Conservation (phyloP, 1,140 invertebrate genomes). For the Drosophila ogumai region DNA sequence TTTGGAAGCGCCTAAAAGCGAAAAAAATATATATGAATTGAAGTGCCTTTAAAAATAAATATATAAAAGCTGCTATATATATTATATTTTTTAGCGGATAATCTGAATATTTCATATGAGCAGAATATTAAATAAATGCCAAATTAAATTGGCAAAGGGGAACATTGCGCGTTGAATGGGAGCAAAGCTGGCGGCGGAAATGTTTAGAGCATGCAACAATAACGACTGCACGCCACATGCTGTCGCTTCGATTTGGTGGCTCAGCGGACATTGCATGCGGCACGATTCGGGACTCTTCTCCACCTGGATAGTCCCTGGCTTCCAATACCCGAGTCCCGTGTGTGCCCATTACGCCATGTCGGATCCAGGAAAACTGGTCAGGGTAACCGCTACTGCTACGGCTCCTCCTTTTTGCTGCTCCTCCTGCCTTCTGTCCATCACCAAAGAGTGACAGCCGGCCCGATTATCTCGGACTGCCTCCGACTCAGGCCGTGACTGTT, state of each 20-base stretch:
- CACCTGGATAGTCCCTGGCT: slow-evolving; percentile 2
- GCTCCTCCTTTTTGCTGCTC: slow-evolving; percentile 4
- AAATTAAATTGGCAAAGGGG: slow-evolving; percentile 53
- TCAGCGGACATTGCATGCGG: slow-evolving; percentile 61
- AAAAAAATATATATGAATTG: slow-evolving; percentile 48
- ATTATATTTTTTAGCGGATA: too few species aligned
- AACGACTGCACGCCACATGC: slow-evolving; percentile 52
- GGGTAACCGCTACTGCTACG: slow-evolving; percentile 18
- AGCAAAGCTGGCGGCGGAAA: slow-evolving; percentile 52
- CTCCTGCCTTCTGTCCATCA: slow-evolving; percentile 30
- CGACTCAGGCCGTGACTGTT: slow-evolving; percentile 11
- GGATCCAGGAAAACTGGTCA: slow-evolving; percentile 44
- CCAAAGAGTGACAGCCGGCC: slow-evolving; percentile 31
- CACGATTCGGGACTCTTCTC: slow-evolving; percentile 52
- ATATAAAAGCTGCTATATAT: background rate
- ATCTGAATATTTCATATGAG: background rate
- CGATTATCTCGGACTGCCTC: slow-evolving; percentile 54
- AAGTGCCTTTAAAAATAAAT: background rate
- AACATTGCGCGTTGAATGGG: slow-evolving; percentile 3
- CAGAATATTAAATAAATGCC: slow-evolving; percentile 34
- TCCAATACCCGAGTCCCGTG: slow-evolving; percentile 28
- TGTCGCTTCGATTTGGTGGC: slow-evolving; percentile 54
- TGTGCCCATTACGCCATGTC: slow-evolving; percentile 76
- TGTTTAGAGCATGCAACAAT: slow-evolving; percentile 55
- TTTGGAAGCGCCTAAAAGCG: slow-evolving; percentile 94